Conservation (phyloP, 2,797 vertebrate species). For the Accipiter minullus region DNA sequence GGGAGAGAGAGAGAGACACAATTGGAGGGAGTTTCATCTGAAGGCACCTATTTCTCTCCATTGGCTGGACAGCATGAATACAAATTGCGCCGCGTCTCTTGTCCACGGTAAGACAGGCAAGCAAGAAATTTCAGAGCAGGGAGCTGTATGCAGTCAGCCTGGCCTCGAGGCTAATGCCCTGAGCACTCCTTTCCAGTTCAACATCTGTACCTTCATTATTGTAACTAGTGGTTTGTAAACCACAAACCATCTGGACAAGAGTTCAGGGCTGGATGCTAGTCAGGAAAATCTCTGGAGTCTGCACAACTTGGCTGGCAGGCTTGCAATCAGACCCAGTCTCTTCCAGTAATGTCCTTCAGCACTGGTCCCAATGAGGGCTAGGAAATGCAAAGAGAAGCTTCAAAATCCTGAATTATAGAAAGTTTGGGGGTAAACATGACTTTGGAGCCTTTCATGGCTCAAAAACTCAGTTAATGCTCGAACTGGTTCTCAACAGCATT, state of each 20-base stretch:
- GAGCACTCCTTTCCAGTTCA: not conserved
- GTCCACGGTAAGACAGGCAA: not conserved
- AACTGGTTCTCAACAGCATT: not conserved
- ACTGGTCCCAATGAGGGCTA: not conserved
- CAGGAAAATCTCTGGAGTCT: not conserved
- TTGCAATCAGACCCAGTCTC: not conserved
- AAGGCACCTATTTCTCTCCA: not conserved
- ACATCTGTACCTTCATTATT: not conserved
- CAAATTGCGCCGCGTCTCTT: not conserved
- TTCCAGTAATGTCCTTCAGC: not conserved
- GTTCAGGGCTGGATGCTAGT: not conserved
- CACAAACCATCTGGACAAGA: slow-evolving; percentile 3
- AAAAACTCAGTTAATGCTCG: not conserved
- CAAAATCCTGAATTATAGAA: not conserved
- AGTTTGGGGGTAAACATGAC: not conserved
- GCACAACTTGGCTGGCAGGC: not conserved
- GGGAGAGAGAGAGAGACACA: not conserved
- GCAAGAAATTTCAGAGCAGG: not conserved
- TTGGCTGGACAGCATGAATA: not conserved
- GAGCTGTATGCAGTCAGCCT: not conserved
- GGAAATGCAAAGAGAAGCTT: not conserved
- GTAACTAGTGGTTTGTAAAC: slow-evolving; percentile 11
- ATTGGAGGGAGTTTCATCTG: not conserved
- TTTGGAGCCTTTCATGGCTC: not conserved
- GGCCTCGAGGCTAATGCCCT: not conserved